A percentile compares a stretch with the other conserved stretches of the same genome.
Evolutionary conservation across 2,113 vertebrate genomes (phyloP).

Genomic region (Cheilinus undulatus): DNA sequence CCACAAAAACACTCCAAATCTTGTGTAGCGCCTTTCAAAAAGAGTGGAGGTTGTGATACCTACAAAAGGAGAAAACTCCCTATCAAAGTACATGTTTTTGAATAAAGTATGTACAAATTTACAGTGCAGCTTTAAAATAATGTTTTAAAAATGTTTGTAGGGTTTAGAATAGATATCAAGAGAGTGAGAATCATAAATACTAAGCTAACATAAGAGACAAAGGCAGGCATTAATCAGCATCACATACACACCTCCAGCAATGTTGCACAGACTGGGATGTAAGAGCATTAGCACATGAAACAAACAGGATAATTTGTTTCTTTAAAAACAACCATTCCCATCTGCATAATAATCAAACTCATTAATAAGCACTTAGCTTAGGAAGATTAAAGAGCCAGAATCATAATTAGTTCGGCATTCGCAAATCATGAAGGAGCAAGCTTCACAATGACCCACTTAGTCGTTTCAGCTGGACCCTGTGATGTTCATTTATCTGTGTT

Average conservation of each 20-base stretch:
- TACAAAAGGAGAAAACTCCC: too few species aligned
- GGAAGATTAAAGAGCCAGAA: conserved; percentile 56
- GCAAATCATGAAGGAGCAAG: conserved; percentile 50
- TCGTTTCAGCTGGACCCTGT: conserved; percentile 37
- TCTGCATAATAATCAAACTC: conserved; percentile 39
- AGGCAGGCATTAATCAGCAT: not conserved
- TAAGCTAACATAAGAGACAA: not conserved
- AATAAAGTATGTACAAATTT: not conserved
- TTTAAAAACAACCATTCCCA: conserved; percentile 5
- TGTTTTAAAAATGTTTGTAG: not conserved
- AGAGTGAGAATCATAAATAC: not conserved
- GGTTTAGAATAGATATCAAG: not conserved
- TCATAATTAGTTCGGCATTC: conserved; percentile 63
- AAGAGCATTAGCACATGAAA: conserved; percentile 26
- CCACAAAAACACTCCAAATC: too few species aligned
- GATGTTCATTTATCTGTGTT: conserved; percentile 68
- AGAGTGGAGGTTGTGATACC: too few species aligned
- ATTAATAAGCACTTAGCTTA: conserved; percentile 50
- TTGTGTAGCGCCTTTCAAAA: too few species aligned
- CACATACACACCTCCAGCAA: not conserved
- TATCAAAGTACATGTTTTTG: not conserved
- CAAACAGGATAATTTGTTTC: conserved; percentile 18
- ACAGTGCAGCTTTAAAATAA: not conserved
- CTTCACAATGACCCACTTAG: conserved; percentile 57
- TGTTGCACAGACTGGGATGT: not conserved